Conservation (phyloP, 2,113 vertebrate genomes). For the Alligator mississippiensis region DNA sequence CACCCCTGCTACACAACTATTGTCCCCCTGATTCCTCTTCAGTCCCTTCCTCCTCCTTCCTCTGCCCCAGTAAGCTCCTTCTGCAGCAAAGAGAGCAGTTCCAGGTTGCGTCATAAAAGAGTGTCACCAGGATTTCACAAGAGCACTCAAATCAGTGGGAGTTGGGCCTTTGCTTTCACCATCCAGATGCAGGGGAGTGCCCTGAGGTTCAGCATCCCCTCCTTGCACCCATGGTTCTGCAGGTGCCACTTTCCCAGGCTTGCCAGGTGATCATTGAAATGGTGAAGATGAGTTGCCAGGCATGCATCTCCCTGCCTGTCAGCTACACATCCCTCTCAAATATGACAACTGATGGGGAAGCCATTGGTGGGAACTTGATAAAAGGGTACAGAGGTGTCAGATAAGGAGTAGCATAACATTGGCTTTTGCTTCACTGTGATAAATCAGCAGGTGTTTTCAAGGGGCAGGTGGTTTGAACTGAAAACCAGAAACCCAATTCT, state of each 20-base stretch:
- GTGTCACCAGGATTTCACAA: not conserved
- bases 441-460: conserved; percentile 71
- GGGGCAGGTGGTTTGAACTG: conserved; percentile 36
- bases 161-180: not conserved
- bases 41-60: not conserved
- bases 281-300: conserved; percentile 47
- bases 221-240: not conserved
- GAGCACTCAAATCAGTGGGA: not conserved
- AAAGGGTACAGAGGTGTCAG: conserved; percentile 42
- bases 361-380: conserved; percentile 60
- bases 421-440: conserved; percentile 62
- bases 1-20: not conserved
- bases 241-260: not conserved
- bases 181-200: not conserved
- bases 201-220: not conserved
- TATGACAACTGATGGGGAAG: conserved; percentile 60
- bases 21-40: not conserved
- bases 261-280: conserved; percentile 16
- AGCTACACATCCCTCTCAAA: conserved; percentile 45
- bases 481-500: conserved; percentile 59
- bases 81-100: not conserved
- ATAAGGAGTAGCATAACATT: conserved; percentile 73
- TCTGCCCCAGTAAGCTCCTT: not conserved
- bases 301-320: conserved; percentile 35
- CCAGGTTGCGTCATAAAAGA: not conserved